phyloP scores from a whole-genome alignment of 1,140 invertebrate genomes.

The Penaeus indicus region DNA sequence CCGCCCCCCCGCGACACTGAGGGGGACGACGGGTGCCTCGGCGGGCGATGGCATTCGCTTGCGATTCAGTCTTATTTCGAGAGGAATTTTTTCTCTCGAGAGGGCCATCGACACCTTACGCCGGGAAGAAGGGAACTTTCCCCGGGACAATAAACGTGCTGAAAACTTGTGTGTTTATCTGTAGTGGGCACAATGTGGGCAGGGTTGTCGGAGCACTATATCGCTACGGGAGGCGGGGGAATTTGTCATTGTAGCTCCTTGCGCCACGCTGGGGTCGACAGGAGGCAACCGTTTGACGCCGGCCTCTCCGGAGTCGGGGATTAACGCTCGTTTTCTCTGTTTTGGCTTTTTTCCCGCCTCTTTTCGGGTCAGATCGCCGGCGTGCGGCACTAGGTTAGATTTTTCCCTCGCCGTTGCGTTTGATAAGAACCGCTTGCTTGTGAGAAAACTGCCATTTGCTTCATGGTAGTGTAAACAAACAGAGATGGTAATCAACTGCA shows the following conservation, averaged over 20 bases:
- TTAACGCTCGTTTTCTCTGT: constrained; percentile 42
- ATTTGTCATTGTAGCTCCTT: constrained; percentile 62
- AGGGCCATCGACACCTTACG: background rate
- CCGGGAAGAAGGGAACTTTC: background rate
- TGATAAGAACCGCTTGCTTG: too few species aligned
- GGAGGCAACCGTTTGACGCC: constrained; percentile 56
- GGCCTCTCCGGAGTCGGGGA: constrained; percentile 15
- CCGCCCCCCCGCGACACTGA: too few species aligned
- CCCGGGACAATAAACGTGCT: constrained; percentile 52
- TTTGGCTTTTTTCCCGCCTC: constrained; percentile 20
- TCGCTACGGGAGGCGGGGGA: constrained; percentile 50
- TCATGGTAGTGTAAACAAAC: too few species aligned
- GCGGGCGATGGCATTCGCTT: too few species aligned
- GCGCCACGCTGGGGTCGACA: constrained; percentile 56
- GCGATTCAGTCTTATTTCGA: too few species aligned
- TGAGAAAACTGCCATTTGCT: too few species aligned
- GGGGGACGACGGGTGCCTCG: too few species aligned
- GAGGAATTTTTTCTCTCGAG: background rate
- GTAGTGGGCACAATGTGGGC: constrained; percentile 60
- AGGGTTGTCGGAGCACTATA: constrained; percentile 62
- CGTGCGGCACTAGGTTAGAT: too few species aligned
- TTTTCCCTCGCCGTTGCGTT: too few species aligned
- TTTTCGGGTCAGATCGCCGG: too few species aligned
- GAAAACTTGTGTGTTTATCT: constrained; percentile 63
- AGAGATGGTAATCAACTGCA: background rate